These are phyloP conservation scores for Lithophane leautieri DNA, from an alignment of 2,888 invertebrate species.

Conservation along the genomic window DNA sequence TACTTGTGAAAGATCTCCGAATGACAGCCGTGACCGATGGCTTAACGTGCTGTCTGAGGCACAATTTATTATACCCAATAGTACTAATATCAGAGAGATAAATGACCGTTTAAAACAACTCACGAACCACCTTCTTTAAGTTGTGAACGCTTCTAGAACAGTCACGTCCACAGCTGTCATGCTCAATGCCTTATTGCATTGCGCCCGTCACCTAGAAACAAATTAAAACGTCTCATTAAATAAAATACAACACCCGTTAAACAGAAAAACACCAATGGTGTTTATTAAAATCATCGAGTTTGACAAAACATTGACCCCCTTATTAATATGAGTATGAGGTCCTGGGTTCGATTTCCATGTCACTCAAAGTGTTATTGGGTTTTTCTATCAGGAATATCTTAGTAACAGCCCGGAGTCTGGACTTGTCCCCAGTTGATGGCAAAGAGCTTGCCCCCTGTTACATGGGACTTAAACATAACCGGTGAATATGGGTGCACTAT, in stretches of 20 bases:
- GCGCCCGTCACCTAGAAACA: neutral
- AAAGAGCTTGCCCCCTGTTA: too few species aligned
- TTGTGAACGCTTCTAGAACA: too few species aligned
- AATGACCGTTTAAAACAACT: neutral
- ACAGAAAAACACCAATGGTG: neutral
- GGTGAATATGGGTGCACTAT: too few species aligned
- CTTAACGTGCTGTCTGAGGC: neutral
- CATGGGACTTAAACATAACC: too few species aligned
- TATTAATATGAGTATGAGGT: neutral
- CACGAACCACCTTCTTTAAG: neutral
- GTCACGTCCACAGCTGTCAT: constrained; percentile 11
- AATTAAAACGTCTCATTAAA: constrained; percentile 8
- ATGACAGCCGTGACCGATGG: neutral
- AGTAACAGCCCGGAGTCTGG: too few species aligned
- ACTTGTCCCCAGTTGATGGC: too few species aligned
- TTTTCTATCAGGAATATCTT: too few species aligned
- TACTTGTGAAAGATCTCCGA: neutral
- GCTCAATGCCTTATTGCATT: constrained; percentile 5
- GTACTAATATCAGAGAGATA: too few species aligned
- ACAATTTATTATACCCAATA: neutral
- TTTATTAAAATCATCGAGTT: neutral
- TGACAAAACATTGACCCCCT: neutral
- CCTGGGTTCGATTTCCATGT: too few species aligned
- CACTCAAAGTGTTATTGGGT: too few species aligned
- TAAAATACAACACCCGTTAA: neutral